Base-by-base conservation (phyloP, 35 echinoderm and acorn worm genomes). In the Eucidaris tribuloides region DNA sequence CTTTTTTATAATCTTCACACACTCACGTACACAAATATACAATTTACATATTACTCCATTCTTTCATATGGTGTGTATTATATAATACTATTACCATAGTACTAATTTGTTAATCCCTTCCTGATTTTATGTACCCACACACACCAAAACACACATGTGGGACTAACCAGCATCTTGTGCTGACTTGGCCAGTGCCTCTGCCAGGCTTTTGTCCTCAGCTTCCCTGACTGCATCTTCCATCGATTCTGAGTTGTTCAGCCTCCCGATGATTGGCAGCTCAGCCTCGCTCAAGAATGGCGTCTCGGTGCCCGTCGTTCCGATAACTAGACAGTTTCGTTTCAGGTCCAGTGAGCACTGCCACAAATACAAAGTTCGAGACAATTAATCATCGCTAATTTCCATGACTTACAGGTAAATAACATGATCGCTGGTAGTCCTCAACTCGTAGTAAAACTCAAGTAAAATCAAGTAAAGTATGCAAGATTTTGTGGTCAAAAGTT, bases 251-350 rank as follows among this genome's bases (percentile, higher is more conserved):
- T 78, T 62, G 62, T 89, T 97, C 20, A 86, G 77, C 38, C 84
- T 71, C 39, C 86, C 89, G 83, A 90, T 86, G 22, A 81, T 24
- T 19, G 94, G 94, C 25, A 97, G 62, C 6, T 97, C 94, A 19
- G 89, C 91, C 46, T 97, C 94, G 17, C 85, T 56, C 2, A 97
- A 84, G 54, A 97, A 97, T 58, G 76, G 56, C 19, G 94, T 97
- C 58, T 92, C 94, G 22, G 94, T 91, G 32, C 94, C 94, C 27
- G 94, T 92, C 19, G 94, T 97, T 29, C 94, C 94, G 37, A 97
- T 97, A 4, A 49, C 52, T 31, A 97, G 48, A 36, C 84, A 52
- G 54, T 79, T 86, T 0, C 71, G 77, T 48, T 92, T 92, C 34
- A 97, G 57, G 42, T 97, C 94, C 46, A 97, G 89, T 36, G 72